Evolutionary conservation across 2,888 invertebrate species (phyloP), one percentile per base, ranked within the genome.

Genomic region (Sympetrum striolatum): DNA sequence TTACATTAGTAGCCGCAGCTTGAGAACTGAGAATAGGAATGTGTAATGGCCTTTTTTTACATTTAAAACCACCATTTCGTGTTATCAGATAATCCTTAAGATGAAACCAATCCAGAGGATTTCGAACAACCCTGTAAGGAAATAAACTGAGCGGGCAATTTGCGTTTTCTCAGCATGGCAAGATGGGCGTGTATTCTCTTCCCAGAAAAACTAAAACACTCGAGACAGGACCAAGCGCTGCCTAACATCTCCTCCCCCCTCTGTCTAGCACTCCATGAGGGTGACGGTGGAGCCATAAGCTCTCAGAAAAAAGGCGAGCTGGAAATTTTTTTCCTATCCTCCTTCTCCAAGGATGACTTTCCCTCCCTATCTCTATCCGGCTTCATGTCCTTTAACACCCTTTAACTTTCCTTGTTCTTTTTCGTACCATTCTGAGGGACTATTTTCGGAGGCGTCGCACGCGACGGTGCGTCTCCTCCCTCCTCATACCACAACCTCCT

Each of bases 391-490:
- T 86, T 60, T 60, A 35, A 60, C 86, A 35, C 60, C 86, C 58
- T 37, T 60, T 58, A 53, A n/a, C 44, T 53, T 58, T 5, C 35
- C 58, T 25, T 44, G 58, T 64, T 86, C 60, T 37, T 86, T 53
- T 58, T 86, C 60, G 60, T 60, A 64, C 60, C 86, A 58, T 48
- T 35, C 48, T 31, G 37, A 86, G 12, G 60, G 60, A 60, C 86
- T 86, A 86, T 60, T 86, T 86, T 60, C 60, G 86, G 86, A 86
- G 37, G n/a, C 64, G 37, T 60, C 35, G 60, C 86, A 60, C 86
- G 86, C 82, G 82, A 82, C 82, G 44, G 44, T 48, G 25, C 22
- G 48, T 60, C 53, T 60, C 86, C 86, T n/a, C n/a, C 58, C 86
- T 86, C 3, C 73, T 31, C 53, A 5, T 73, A n/a, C 73, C 39